Conservation (phyloP, 2,888 invertebrate genomes). For the Lithophane semibrunnea region DNA sequence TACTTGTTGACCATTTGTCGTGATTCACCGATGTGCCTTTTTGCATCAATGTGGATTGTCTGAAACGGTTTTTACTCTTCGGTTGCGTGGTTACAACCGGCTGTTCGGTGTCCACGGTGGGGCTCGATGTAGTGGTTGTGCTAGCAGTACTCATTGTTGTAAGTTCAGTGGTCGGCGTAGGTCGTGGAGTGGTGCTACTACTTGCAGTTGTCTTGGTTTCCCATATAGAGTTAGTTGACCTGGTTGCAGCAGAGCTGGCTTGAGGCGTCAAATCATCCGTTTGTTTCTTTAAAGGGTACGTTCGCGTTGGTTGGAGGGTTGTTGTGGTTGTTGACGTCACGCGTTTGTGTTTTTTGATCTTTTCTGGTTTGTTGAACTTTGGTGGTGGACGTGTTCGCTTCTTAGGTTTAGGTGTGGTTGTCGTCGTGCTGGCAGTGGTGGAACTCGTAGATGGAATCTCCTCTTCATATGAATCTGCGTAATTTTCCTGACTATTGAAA, state of each 20-base stretch:
- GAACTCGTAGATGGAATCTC: constrained; percentile 42
- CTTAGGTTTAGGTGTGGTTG: constrained; percentile 75
- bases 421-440: constrained; percentile 68
- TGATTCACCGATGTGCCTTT: constrained; percentile 88
- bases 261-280: constrained; percentile 80
- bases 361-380: constrained; percentile 80
- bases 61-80: constrained; percentile 82
- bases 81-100: constrained; percentile 68
- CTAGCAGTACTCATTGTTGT: constrained; percentile 38
- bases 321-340: constrained; percentile 79
- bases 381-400: constrained; percentile 86
- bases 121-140: constrained; percentile 50
- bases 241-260: constrained; percentile 80
- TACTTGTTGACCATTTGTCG: constrained; percentile 81
- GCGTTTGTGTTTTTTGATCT: constrained; percentile 84
- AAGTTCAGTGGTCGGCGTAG: constrained; percentile 51
- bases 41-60: constrained; percentile 84
- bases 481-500: constrained; percentile 15
- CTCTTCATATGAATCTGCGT: constrained; percentile 44
- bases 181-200: constrained; percentile 62
- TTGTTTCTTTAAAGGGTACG: constrained; percentile 72
- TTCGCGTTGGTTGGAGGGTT: constrained; percentile 71
- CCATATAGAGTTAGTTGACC: constrained; percentile 67
- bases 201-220: constrained; percentile 64
- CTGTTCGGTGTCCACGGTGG: constrained; percentile 59